Evolutionary conservation across 2,113 vertebrate genomes (phyloP).

Genomic region (Chascanopsetta lugubris): DNA sequence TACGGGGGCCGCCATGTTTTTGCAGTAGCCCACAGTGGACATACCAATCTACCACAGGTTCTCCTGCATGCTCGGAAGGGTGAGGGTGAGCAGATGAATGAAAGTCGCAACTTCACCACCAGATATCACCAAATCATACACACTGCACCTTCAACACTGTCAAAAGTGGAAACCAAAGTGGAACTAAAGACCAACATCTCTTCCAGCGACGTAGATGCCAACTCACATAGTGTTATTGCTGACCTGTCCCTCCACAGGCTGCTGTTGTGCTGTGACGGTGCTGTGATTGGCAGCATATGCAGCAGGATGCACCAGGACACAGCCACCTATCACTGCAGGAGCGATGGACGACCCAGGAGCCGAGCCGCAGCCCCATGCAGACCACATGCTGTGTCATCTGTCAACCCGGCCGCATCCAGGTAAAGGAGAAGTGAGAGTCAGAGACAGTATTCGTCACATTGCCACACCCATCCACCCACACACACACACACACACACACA

Average conservation of each 20-base stretch:
- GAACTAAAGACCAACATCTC: conserved; percentile 19
- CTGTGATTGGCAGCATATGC: conserved; percentile 60
- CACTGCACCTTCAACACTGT: too few species aligned
- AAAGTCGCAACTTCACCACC: too few species aligned
- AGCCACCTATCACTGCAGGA: conserved; percentile 65
- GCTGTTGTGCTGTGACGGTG: conserved; percentile 32
- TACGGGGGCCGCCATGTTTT: too few species aligned
- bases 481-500: too few species aligned
- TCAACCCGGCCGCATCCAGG: conserved; percentile 64
- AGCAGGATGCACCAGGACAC: conserved; percentile 53
- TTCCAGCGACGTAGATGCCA: conserved; percentile 54
- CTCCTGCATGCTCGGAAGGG: too few species aligned
- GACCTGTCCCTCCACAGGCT: conserved; percentile 50
- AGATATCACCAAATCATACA: too few species aligned
- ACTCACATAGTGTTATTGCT: conserved; percentile 63
- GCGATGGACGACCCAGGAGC: conserved; percentile 61
- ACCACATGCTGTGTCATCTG: conserved; percentile 67
- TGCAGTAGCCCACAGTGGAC: too few species aligned
- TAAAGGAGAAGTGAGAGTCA: conserved; percentile 65
- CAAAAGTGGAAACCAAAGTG: too few species aligned
- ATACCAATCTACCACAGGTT: too few species aligned
- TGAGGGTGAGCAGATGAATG: too few species aligned
- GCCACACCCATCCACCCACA: too few species aligned
- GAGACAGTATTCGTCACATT: conserved; percentile 47
- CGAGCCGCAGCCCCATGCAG: conserved; percentile 55